Evolutionary conservation across 2,888 invertebrate species (phyloP).

Genomic region (Stratiomys singularior): DNA sequence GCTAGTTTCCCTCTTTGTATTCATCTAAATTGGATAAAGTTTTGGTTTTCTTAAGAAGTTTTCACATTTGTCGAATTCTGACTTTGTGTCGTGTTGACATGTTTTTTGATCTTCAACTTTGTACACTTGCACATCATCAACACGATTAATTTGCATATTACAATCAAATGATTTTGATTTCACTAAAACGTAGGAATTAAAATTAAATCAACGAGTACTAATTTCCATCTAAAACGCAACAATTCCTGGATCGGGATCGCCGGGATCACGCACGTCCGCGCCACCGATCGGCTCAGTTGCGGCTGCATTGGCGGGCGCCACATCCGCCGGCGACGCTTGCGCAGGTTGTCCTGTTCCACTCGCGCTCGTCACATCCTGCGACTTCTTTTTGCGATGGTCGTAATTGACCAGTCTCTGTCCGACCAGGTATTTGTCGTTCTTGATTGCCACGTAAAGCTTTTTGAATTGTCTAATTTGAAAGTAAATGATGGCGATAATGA

Average conservation of each 20-base stretch:
- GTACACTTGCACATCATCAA: not conserved
- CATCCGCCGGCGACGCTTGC: not conserved
- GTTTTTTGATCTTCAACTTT: not conserved
- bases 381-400: conserved; percentile 81
- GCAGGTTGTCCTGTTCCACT: not conserved
- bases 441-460: conserved; percentile 96
- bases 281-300: not conserved
- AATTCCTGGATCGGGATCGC: conserved; percentile 13
- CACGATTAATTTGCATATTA: not conserved
- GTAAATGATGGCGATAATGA: conserved; percentile 75
- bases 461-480: conserved; percentile 94
- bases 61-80: not conserved
- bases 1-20: not conserved
- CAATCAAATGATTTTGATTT: not conserved
- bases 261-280: not conserved
- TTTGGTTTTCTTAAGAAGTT: not conserved
- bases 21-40: not conserved
- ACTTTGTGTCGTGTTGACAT: not conserved
- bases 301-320: not conserved
- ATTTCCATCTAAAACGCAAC: conserved; percentile 23
- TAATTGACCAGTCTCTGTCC: conserved; percentile 97
- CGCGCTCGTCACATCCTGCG: conserved; percentile 47
- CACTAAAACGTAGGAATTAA: conserved; percentile 5
- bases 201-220: conserved; percentile 19
- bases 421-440: conserved; percentile 98